Conservation (phyloP, 2,113 vertebrate species). For the Chionodraco myersi region DNA sequence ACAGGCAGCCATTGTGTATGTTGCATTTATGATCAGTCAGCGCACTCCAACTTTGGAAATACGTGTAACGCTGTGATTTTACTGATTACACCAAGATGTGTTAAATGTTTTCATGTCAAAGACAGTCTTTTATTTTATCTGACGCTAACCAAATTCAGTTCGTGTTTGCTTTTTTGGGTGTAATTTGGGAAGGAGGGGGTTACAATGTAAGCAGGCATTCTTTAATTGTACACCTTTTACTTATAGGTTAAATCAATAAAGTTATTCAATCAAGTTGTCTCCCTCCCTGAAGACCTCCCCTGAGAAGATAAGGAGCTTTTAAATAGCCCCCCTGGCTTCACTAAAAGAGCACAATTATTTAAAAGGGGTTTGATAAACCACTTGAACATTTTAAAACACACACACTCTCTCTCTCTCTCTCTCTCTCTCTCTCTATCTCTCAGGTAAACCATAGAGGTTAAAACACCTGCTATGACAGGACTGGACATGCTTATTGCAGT, state of each 20-base stretch:
- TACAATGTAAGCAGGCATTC: background rate
- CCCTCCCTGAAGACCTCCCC: constrained; percentile 5
- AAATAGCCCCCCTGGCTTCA: background rate
- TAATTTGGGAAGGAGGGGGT: background rate
- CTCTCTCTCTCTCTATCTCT: background rate
- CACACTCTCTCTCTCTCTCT: background rate
- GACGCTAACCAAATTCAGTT: background rate
- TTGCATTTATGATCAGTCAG: constrained; percentile 47
- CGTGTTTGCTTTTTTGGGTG: background rate
- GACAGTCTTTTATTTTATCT: too few relatives aligned
- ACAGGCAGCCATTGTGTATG: constrained; percentile 76
- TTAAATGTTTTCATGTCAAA: background rate
- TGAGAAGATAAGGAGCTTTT: background rate
- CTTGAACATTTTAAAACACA: background rate
- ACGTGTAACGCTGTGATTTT: constrained; percentile 9
- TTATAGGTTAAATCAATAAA: background rate
- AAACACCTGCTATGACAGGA: constrained; percentile 40
- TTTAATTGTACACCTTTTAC: background rate
- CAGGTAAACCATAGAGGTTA: constrained; percentile 15
- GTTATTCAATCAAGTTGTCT: background rate
- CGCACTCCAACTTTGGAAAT: background rate
- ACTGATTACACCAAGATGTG: background rate
- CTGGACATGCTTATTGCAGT: background rate
- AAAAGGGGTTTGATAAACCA: constrained; percentile 9
- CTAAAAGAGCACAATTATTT: constrained; percentile 19